Base-by-base conservation (phyloP, 2,888 invertebrate genomes). In the Catocala sponsa region DNA sequence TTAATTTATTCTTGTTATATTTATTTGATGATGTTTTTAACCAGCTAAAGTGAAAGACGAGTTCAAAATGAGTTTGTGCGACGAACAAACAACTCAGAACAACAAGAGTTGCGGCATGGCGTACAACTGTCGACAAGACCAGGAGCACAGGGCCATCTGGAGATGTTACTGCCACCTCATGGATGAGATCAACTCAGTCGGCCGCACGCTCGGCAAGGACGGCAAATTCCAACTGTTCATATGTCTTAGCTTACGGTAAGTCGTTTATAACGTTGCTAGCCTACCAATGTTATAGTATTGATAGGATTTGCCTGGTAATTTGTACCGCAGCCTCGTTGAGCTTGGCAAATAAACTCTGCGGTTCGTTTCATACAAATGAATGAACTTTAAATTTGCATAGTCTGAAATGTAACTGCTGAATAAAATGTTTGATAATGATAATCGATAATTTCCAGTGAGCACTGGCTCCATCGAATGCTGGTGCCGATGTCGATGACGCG, bases 201-300 rank as follows among this genome's bases (percentile, higher is more conserved):
- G 98, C 58, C 89, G 92, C 12, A 95, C 97, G n/a, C 95, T 98
- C 25, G 99, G 99, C 57, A 99, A 99, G 89, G 99, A 99, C 92
- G 99, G 99, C 54, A 99, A 99, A 91, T 99, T 99, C 88, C 99
- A 99, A 90, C 95, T 99, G 44, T 99, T 99, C 85, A 97, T 99
- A 76, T 99, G 99, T 87, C 96, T 99, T 41, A 98, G 98, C 82
- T 96, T 98, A 77, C 97, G 99, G 99, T 99, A 60, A 81, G 80
- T 57, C 6, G 6, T 13, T n/a, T 49, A 33, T 48, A 5, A 35
- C 5, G 9, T 9, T 51, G 25, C 4, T 25, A 25, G 25, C 25
- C 25, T 25, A 25, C 25, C 25, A 25, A 25, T 25, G 25, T 25
- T 25, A 25, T 2, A 25, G 25, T 25, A 25, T 25, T 25, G 25